Evolutionary conservation across 2,797 vertebrate genomes (phyloP), one percentile per base, ranked within the genome.

Genomic region (Pseudomugil gertrudae): DNA sequence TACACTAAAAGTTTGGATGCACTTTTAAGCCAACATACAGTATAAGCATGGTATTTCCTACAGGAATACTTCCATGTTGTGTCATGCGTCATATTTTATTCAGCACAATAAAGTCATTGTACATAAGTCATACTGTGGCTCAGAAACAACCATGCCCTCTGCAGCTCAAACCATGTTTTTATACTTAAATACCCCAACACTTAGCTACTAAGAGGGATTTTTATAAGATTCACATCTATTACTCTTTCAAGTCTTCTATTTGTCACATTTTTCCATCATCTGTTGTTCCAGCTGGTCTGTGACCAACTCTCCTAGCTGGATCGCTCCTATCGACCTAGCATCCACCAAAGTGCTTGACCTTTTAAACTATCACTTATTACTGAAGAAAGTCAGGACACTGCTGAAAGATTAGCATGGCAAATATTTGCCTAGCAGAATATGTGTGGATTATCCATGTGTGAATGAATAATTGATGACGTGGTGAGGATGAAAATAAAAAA

Each of bases 1-100:
- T 11, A 33, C 26, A 13, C 79, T 35, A 40, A 19, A 64, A 35
- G 51, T 76, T 75, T 47, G 40, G 76, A 81, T 80, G 76, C 66
- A n/a, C 23, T 10, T 62, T 57, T 72, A 65, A 83, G 24, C 60
- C 63, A 43, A 21, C 2, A 3, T 35, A 45, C 30, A 50, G 48
- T 26, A 17, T 52, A 50, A 63, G 66, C 0, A 0, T 0, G 9
- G 23, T 0, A 1, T 74, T 79, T 73, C 63, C 74, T 57, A 11
- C 33, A 56, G 13, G 30, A 64, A 63, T 57, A 65, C 33, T 66
- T 30, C 23, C 36, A 32, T 24, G 29, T 54, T 57, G 5, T 43
- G 54, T 55, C 8, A 5, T 21, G 23, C 24, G 61, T 58, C 66
- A 56, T 9, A n/a, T 66, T 76, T 75, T 26, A 15, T 58, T 27